A percentile compares a stretch with the other conserved stretches of the same genome.
Evolutionary conservation across 1,140 invertebrate genomes (phyloP).

Genomic region (Pomacea maculata): DNA sequence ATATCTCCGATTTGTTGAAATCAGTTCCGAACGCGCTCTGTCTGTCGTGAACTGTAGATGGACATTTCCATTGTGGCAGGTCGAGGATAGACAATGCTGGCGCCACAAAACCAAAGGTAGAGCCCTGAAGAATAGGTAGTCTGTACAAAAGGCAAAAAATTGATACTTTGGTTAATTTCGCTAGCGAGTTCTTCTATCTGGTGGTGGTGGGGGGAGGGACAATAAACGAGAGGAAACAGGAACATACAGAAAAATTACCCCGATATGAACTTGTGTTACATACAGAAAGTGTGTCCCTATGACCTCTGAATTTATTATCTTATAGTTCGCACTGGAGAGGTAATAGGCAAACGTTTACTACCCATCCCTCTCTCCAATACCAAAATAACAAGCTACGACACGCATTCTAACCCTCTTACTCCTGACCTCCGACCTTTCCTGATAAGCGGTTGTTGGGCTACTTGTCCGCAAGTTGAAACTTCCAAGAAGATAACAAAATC

Average conservation of each 20-base stretch:
- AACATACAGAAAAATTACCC: background rate
- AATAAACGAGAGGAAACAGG: background rate
- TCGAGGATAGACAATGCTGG: constrained; percentile 83
- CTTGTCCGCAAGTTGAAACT: no score
- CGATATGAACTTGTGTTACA: background rate
- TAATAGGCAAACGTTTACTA: no score
- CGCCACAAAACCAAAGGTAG: constrained; percentile 84
- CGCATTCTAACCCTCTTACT: no score
- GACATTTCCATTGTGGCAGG: constrained; percentile 82
- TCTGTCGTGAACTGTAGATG: background rate
- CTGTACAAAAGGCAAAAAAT: constrained; percentile 54
- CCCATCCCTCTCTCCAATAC: no score
- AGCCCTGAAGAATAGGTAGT: constrained; percentile 78
- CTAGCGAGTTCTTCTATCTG: no score
- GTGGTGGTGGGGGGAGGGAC: background rate
- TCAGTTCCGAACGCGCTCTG: background rate
- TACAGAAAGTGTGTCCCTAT: background rate
- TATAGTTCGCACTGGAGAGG: no score
- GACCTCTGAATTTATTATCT: background rate
- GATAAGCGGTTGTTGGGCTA: no score
- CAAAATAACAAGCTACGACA: no score
- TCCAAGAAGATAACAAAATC: no score
- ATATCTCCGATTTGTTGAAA: background rate
- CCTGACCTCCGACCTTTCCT: no score
- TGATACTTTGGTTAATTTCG: background rate